Conservation (phyloP, 2,888 invertebrate species). For the Polydrusus cervinus region DNA sequence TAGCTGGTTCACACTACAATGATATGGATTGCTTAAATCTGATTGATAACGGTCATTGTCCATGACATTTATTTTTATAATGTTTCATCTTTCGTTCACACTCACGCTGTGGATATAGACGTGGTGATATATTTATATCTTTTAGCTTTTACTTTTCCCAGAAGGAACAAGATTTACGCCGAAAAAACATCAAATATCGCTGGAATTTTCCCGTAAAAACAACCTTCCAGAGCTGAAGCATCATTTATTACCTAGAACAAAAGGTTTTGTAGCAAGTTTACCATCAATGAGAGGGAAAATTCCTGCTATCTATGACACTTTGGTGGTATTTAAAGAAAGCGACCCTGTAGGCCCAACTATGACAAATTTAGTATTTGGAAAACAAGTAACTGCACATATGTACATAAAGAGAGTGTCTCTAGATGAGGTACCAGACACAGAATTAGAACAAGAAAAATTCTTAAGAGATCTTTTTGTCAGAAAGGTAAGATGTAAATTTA, state of each 20-base stretch:
- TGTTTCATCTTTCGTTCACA: too few relatives aligned
- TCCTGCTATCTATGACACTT: slow-evolving; percentile 89
- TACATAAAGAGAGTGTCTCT: slow-evolving; percentile 88
- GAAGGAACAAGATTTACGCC: slow-evolving; percentile 95
- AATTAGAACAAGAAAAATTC: slow-evolving; percentile 84
- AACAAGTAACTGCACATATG: slow-evolving; percentile 82
- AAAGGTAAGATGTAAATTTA: slow-evolving; percentile 79
- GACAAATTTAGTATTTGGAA: slow-evolving; percentile 83
- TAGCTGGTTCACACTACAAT: too few relatives aligned
- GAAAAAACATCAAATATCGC: slow-evolving; percentile 89
- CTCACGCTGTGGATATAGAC: too few relatives aligned
- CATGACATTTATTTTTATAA: too few relatives aligned
- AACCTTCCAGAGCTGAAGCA: slow-evolving; percentile 90
- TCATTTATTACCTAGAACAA: slow-evolving; percentile 95
- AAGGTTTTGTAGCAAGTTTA: slow-evolving; percentile 92
- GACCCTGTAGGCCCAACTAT: slow-evolving; percentile 85
- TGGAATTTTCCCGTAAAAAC: slow-evolving; percentile 90
- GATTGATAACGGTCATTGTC: too few relatives aligned
- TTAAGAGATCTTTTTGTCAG: slow-evolving; percentile 86
- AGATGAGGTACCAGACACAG: slow-evolving; percentile 84
- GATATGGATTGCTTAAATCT: too few relatives aligned
- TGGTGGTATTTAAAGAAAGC: slow-evolving; percentile 80
- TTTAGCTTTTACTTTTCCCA: slow-evolving; percentile 88
- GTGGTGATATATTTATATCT: background rate
- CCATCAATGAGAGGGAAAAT: slow-evolving; percentile 87